phyloP scores from a whole-genome alignment of 2,888 invertebrate species.

The Morpho achilles region DNA sequence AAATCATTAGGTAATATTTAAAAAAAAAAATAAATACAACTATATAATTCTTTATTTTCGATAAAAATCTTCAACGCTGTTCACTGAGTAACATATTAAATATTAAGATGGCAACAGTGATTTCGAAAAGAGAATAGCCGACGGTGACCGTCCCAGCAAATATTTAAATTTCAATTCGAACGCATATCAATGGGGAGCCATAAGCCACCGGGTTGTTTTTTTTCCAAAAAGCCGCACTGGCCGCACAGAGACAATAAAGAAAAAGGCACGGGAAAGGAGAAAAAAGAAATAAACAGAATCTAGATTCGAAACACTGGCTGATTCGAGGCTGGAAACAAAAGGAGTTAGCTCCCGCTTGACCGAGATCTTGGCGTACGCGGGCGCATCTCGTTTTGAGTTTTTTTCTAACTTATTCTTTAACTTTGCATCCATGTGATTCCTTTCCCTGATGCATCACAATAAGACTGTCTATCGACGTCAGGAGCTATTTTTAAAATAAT shows the following conservation, averaged over 20 bases:
- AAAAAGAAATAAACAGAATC: conserved; percentile 69
- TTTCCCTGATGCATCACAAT: conserved; percentile 74
- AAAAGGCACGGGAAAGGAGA: conserved; percentile 65
- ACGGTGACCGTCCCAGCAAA: conserved; percentile 69
- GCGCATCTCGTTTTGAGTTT: conserved; percentile 60
- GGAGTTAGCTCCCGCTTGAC: conserved; percentile 74
- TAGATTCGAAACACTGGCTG: conserved; percentile 78
- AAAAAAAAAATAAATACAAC: too few relatives aligned
- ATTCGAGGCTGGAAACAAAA: conserved; percentile 76
- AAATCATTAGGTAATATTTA: too few relatives aligned
- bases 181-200: conserved; percentile 79
- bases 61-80: conserved; percentile 21
- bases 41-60: background rate
- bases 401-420: conserved; percentile 50
- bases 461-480: conserved; percentile 69
- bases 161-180: conserved; percentile 79
- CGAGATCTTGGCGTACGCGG: conserved; percentile 76
- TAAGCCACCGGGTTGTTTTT: conserved; percentile 71
- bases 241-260: conserved; percentile 75
- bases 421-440: conserved; percentile 69
- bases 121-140: conserved; percentile 63
- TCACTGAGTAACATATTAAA: conserved; percentile 57
- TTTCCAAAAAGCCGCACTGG: conserved; percentile 56
- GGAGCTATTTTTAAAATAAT: conserved; percentile 65
- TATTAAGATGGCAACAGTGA: conserved; percentile 68